Evolutionary conservation across 2,888 invertebrate genomes (phyloP).

Genomic region (Escarpia spicata): DNA sequence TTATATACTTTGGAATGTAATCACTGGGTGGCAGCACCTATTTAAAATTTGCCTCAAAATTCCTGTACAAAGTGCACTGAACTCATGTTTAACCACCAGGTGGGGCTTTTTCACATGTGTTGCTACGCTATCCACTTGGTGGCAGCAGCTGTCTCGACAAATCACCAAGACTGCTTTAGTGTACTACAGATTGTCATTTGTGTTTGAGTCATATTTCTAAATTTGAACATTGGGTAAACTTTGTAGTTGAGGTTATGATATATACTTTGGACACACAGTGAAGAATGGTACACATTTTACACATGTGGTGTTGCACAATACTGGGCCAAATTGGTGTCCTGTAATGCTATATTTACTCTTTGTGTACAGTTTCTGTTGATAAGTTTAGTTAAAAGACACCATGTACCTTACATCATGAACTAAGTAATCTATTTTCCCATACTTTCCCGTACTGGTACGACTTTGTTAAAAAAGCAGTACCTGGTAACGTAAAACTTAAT

Average conservation of each 20-base stretch:
- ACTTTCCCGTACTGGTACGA: background rate
- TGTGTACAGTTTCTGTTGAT: no score
- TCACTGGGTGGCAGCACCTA: constrained; percentile 3
- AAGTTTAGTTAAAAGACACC: no score
- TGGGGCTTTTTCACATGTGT: background rate
- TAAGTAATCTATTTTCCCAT: background rate
- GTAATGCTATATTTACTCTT: no score
- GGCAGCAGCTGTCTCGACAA: background rate
- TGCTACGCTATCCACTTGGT: background rate
- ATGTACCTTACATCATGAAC: background rate
- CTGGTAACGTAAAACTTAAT: background rate
- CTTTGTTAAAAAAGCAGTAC: background rate
- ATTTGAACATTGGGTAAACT: background rate
- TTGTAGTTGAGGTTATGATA: background rate
- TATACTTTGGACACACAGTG: background rate
- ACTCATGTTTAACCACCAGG: background rate
- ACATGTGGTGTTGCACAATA: background rate
- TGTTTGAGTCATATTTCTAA: background rate
- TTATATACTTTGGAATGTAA: background rate
- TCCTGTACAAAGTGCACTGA: background rate
- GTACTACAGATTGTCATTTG: background rate
- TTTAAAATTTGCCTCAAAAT: background rate
- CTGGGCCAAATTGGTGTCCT: no score
- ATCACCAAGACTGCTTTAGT: background rate
- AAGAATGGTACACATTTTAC: background rate